phyloP scores from a whole-genome alignment of 2,888 invertebrate species.

The Lutraria lutraria region DNA sequence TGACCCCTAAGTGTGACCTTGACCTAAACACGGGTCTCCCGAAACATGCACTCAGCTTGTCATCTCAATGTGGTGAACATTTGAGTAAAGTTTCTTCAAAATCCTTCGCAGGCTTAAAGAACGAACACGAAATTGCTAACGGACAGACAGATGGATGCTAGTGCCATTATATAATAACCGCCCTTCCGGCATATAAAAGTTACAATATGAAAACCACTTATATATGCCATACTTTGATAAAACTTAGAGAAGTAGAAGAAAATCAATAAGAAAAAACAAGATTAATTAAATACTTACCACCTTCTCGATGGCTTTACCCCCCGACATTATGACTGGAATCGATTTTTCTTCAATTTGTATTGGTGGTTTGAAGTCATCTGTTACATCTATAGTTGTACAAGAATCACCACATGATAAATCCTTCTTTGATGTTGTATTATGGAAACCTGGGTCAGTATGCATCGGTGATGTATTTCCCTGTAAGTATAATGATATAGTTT shows the following conservation, averaged over 20 bases:
- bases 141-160: no score
- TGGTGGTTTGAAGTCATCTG: slow-evolving; percentile 65
- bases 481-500: not conserved
- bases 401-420: slow-evolving; percentile 48
- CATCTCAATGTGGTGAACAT: no score
- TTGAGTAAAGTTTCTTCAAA: no score
- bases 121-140: no score
- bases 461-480: slow-evolving; percentile 72
- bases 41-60: no score
- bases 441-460: slow-evolving; percentile 65
- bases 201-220: not conserved
- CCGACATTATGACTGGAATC: slow-evolving; percentile 52
- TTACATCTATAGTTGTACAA: slow-evolving; percentile 30
- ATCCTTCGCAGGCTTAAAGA: no score
- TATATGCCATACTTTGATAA: not conserved
- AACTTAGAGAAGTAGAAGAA: not conserved
- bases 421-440: slow-evolving; percentile 60
- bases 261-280: not conserved
- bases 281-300: slow-evolving; percentile 57
- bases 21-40: no score
- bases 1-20: no score
- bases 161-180: no score
- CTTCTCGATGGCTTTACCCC: slow-evolving; percentile 66
- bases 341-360: slow-evolving; percentile 80
- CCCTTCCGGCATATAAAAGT: no score